Evolutionary conservation across 2,888 invertebrate species (phyloP).

Genomic region (Romanomermis culicivorax): DNA sequence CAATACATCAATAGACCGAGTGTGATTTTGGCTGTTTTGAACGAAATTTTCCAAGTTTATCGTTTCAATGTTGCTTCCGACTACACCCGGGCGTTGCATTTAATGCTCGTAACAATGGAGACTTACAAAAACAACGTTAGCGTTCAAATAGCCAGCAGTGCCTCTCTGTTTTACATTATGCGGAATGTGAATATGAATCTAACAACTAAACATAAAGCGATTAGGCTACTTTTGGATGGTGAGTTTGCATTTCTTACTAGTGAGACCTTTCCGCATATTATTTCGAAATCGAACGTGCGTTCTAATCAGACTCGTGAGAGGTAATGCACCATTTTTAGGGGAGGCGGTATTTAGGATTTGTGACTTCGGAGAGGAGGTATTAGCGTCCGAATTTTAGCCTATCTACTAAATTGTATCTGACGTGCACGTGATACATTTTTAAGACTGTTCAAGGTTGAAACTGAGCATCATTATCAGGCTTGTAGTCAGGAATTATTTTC

Average conservation of each 20-base stretch:
- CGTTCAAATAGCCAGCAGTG: conserved; percentile 67
- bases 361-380: too few relatives aligned
- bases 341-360: too few relatives aligned
- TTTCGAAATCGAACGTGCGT: too few relatives aligned
- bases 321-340: too few relatives aligned
- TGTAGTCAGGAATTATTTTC: too few relatives aligned
- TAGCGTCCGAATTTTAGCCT: too few relatives aligned
- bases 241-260: background rate
- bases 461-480: too few relatives aligned
- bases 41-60: conserved; percentile 48
- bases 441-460: too few relatives aligned
- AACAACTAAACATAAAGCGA: conserved; percentile 21
- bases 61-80: conserved; percentile 22
- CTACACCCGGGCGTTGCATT: conserved; percentile 21
- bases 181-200: conserved; percentile 20
- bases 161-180: conserved; percentile 59
- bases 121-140: conserved; percentile 61
- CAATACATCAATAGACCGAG: conserved; percentile 64
- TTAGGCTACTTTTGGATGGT: conserved; percentile 20
- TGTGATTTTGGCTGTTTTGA: conserved; percentile 58
- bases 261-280: too few relatives aligned
- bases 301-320: too few relatives aligned
- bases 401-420: too few relatives aligned
- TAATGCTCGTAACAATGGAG: conserved; percentile 72
- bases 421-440: too few relatives aligned